phyloP scores from a whole-genome alignment of 2,888 invertebrate genomes.

The Cataglyphis livida region DNA sequence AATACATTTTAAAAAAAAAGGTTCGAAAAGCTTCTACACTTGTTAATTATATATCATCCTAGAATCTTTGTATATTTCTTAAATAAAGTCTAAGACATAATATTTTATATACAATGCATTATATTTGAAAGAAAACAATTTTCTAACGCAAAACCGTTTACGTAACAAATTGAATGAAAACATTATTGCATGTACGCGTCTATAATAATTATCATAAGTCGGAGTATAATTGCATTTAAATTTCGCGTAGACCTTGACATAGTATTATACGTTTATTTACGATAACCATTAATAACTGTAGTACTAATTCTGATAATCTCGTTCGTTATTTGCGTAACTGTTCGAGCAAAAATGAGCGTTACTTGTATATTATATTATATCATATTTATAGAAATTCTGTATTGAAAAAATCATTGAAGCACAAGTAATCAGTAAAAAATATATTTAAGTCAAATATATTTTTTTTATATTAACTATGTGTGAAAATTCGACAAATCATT shows the following conservation, averaged over 20 bases:
- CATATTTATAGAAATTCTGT: neutral
- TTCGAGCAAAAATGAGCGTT: neutral
- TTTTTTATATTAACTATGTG: neutral
- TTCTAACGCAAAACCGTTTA: neutral
- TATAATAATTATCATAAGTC: slow-evolving; percentile 19
- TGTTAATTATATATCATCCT: neutral
- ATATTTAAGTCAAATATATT: neutral
- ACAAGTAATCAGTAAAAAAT: neutral
- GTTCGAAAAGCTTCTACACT: neutral
- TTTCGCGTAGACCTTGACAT: neutral
- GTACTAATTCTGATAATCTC: neutral
- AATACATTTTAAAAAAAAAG: neutral
- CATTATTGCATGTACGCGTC: neutral
- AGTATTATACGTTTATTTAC: neutral
- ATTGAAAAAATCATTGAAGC: too few species aligned
- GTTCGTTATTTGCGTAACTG: neutral
- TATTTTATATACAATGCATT: neutral
- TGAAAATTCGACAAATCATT: neutral
- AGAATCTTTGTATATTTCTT: neutral
- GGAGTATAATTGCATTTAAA: slow-evolving; percentile 9
- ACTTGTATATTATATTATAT: slow-evolving; percentile 7
- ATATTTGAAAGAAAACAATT: neutral
- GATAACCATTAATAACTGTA: neutral
- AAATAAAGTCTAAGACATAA: neutral
- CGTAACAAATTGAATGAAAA: neutral